Evolutionary conservation across 1,140 invertebrate genomes (phyloP).

Genomic region (Ganaspis sp.): DNA sequence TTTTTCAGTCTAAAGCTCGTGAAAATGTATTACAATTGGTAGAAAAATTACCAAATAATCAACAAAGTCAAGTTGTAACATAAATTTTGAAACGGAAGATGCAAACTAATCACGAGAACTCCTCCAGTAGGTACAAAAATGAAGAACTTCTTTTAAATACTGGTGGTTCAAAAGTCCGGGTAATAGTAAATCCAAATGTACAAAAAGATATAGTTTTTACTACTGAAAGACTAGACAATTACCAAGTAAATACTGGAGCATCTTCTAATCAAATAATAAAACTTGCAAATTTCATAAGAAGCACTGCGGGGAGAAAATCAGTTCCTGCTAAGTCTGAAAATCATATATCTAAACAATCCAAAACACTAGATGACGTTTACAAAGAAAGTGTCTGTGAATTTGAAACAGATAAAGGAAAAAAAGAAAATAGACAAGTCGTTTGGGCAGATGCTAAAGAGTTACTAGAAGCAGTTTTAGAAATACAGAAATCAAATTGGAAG

Average conservation of each 20-base stretch:
- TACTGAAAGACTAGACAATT: not conserved
- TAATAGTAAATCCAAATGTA: not conserved
- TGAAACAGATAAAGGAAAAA: slow-evolving; percentile 11
- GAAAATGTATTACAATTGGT: not conserved
- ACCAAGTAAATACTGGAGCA: not conserved
- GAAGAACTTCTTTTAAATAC: not conserved
- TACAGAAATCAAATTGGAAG: slow-evolving; percentile 6
- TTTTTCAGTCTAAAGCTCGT: no score
- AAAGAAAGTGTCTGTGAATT: not conserved
- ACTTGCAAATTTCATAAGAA: not conserved
- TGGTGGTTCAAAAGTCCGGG: not conserved
- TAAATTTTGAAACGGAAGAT: not conserved
- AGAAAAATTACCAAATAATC: not conserved
- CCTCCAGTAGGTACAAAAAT: not conserved
- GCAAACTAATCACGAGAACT: not conserved
- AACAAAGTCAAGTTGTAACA: not conserved
- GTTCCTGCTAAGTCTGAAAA: not conserved
- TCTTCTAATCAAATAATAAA: not conserved
- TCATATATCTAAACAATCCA: not conserved
- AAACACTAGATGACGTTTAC: not conserved
- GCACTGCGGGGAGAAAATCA: not conserved
- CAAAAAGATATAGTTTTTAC: not conserved
- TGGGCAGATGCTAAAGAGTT: slow-evolving; percentile 28
- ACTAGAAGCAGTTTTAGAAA: slow-evolving; percentile 4
- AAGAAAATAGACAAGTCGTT: not conserved